Evolutionary conservation across 2,888 invertebrate species (phyloP).

Genomic region (Caenorhabditis wallacei): DNA sequence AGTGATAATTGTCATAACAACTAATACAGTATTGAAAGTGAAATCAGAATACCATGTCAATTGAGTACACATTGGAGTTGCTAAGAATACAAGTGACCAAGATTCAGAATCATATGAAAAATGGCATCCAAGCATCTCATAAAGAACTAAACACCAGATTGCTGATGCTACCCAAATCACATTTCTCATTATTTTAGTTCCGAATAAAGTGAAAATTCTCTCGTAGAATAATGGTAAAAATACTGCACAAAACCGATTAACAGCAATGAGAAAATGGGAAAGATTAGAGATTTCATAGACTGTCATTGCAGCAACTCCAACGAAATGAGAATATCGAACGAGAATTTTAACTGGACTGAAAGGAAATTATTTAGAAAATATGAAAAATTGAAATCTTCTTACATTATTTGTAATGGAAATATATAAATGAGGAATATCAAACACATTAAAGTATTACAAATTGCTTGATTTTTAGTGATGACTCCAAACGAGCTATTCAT

Average conservation of each 20-base stretch:
- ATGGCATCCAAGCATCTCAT: slow-evolving; percentile 40
- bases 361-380: neutral
- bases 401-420: slow-evolving; percentile 22
- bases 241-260: slow-evolving; percentile 50
- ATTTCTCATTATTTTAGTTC: slow-evolving; percentile 26
- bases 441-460: slow-evolving; percentile 7
- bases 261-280: slow-evolving; percentile 40
- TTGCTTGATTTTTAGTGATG: slow-evolving; percentile 30
- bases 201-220: slow-evolving; percentile 27
- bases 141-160: slow-evolving; percentile 19
- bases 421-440: slow-evolving; percentile 13
- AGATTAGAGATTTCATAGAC: slow-evolving; percentile 42
- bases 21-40: slow-evolving; percentile 38
- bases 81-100: slow-evolving; percentile 31
- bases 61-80: slow-evolving; percentile 17
- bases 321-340: slow-evolving; percentile 16
- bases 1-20: slow-evolving; percentile 23
- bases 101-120: slow-evolving; percentile 37
- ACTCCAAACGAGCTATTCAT: slow-evolving; percentile 31
- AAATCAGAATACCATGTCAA: slow-evolving; percentile 52
- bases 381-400: neutral
- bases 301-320: slow-evolving; percentile 31
- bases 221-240: slow-evolving; percentile 27
- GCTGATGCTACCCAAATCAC: slow-evolving; percentile 22
- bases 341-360: neutral